Conservation (phyloP, 2,113 vertebrate species). For the Serinus canaria region DNA sequence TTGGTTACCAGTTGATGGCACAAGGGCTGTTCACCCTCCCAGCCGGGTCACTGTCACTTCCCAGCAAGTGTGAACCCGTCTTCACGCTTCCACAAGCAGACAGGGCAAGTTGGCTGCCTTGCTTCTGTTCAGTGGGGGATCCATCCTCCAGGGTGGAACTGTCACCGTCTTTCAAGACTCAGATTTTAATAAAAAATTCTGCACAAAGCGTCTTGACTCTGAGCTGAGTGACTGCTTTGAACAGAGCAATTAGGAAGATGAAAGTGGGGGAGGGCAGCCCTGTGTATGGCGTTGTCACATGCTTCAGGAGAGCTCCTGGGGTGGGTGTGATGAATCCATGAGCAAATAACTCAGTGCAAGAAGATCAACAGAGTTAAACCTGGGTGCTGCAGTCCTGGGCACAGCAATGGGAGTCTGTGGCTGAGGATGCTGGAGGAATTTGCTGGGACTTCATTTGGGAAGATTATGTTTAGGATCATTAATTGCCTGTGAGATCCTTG, state of each 20-base stretch:
- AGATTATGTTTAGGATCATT: not conserved
- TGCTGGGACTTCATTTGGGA: not conserved
- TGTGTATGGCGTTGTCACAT: accelerated
- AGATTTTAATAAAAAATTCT: not conserved
- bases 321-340: not conserved
- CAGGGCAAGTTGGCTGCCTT: accelerated
- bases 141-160: not conserved
- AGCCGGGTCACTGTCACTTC: not conserved
- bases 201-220: not conserved
- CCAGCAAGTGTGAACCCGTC: not conserved
- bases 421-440: not conserved
- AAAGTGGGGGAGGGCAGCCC: not conserved
- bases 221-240: not conserved
- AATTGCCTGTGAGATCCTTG: not conserved
- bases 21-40: not conserved
- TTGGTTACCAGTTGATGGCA: not conserved
- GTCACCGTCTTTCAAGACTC: not conserved
- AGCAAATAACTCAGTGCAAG: not conserved
- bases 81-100: not conserved
- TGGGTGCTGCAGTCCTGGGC: too few species aligned
- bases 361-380: not conserved
- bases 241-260: not conserved
- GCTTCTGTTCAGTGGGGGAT: not conserved
- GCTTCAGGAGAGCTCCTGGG: not conserved
- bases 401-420: not conserved